Conservation (phyloP, 2,797 vertebrate species). For the Eurystomus glaucurus region DNA sequence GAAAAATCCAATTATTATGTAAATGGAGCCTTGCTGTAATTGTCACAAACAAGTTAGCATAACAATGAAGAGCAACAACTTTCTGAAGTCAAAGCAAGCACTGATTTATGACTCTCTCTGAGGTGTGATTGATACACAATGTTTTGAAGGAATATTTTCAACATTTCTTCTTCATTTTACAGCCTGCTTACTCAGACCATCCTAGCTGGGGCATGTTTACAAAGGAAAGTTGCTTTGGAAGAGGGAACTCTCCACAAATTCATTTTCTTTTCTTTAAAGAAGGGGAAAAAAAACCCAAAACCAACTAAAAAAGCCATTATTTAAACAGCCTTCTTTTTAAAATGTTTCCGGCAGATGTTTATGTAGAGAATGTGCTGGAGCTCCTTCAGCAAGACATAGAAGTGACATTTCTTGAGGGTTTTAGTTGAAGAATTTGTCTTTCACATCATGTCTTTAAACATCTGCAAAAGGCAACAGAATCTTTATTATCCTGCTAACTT, state of each 20-base stretch:
- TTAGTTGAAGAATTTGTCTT: slow-evolving; percentile 81
- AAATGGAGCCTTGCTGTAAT: slow-evolving; percentile 74
- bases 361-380: slow-evolving; percentile 70
- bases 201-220: background rate
- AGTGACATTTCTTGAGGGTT: slow-evolving; percentile 86
- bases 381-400: slow-evolving; percentile 79
- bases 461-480: slow-evolving; percentile 82
- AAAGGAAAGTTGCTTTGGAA: slow-evolving; percentile 59
- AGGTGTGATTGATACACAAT: slow-evolving; percentile 63
- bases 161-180: background rate
- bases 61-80: slow-evolving; percentile 55
- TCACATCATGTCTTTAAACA: slow-evolving; percentile 83
- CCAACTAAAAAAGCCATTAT: slow-evolving; percentile 74
- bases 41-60: slow-evolving; percentile 71
- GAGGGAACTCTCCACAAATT: slow-evolving; percentile 55
- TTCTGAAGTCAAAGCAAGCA: slow-evolving; percentile 67
- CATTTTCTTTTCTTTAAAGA: slow-evolving; percentile 67
- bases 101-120: slow-evolving; percentile 69
- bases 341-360: slow-evolving; percentile 81
- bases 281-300: background rate
- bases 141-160: slow-evolving; percentile 38
- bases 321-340: slow-evolving; percentile 75
- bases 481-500: slow-evolving; percentile 80
- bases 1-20: slow-evolving; percentile 80
- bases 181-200: slow-evolving; percentile 27